Base-by-base conservation (phyloP, 2,797 vertebrate genomes). In the Enteromius argenteus region DNA sequence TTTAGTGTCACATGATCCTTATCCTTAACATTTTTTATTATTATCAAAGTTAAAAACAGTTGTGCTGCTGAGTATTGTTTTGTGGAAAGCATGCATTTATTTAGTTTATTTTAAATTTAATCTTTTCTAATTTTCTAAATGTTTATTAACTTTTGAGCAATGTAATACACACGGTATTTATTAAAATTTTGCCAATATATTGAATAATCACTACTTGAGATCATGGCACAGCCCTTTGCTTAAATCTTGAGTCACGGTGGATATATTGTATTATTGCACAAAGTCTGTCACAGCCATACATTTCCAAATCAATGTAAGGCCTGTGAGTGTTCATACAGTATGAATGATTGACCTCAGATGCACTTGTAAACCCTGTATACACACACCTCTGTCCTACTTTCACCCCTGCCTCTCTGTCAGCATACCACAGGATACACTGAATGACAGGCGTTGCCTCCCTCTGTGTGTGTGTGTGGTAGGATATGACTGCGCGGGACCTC, bases 401-500 rank as follows among this genome's bases (percentile, higher is more conserved):
- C 10, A 68, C 32, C 49, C 15, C 46, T 21, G 7, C 46, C 58
- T 58, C 67, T 62, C 30, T 72, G 30, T 62, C 76, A 72, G 23
- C 2, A 30, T 0, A 46, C 71, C n/a, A 11, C 30, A 30, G 39
- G 39, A 56, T 53, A 49, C n/a, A 23, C 13, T 30, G 23, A 77
- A 60, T 85, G 37, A 49, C 39, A 64, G 51, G n/a, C 15, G 15
- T 11, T 69, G 49, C 3, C 60, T 66, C 19, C n/a, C 7, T 67
- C 1, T 84, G 30, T 51, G 10, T n/a, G 46, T 78, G 23, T 69
- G 53, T 60, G 49, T 51, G 11, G 53, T 73, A 99, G 98, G 98
- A 99, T 87, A 99, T 99, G 97, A 99, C 98, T 0, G 97, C 97
- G 0, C 94, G 98, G 85, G 98, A 99, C 88, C 93, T 99, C 23